phyloP scores from a whole-genome alignment of 2,113 vertebrate genomes.

The Entomyzon cyanotis region DNA sequence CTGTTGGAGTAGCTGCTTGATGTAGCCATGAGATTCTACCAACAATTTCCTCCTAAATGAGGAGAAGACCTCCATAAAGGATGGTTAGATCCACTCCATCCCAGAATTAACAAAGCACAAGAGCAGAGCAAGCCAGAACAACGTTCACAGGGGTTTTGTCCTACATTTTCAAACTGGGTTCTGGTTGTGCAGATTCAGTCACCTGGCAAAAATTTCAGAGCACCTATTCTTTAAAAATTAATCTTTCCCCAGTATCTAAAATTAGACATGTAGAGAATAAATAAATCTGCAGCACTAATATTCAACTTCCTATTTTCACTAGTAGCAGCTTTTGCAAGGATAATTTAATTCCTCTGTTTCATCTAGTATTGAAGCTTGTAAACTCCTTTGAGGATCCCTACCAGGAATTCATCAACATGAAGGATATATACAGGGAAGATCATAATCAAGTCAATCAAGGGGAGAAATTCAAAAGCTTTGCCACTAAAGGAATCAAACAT shows the following conservation, averaged over 20 bases:
- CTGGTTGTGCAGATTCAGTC: background rate
- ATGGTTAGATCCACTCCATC: background rate
- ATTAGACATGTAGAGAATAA: background rate
- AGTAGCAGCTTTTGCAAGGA: constrained; percentile 25
- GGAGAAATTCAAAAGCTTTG: constrained; percentile 53
- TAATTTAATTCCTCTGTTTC: constrained; percentile 60
- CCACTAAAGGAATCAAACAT: constrained; percentile 66
- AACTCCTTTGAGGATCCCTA: constrained; percentile 52
- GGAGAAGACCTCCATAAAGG: background rate
- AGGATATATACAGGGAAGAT: constrained; percentile 59
- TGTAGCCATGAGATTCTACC: background rate
- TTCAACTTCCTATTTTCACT: constrained; percentile 17
- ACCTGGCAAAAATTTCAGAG: background rate
- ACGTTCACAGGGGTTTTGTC: rapidly evolving
- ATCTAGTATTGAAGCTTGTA: constrained; percentile 33
- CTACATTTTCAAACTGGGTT: background rate
- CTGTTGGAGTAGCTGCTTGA: background rate
- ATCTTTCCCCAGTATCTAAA: background rate
- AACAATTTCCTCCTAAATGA: background rate
- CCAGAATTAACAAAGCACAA: background rate
- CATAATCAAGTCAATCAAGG: constrained; percentile 71
- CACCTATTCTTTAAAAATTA: background rate
- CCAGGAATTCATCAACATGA: constrained; percentile 66
- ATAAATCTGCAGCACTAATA: background rate
- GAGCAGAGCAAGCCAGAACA: background rate